phyloP scores from a whole-genome alignment of 2,113 vertebrate species.

The Bufo bufo region DNA sequence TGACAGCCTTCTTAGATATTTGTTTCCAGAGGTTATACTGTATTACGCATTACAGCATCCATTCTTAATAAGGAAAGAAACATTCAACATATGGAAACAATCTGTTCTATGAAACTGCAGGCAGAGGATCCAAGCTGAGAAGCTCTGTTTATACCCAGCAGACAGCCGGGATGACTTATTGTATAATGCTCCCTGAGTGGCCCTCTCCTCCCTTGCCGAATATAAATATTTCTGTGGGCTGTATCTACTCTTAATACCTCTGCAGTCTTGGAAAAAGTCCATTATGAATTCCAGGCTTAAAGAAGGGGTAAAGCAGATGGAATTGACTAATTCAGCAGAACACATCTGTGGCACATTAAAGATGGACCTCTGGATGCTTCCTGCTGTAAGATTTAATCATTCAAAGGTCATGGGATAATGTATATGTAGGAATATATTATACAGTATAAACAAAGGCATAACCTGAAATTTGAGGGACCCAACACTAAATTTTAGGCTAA shows the following conservation, averaged over 20 bases:
- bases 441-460: not conserved
- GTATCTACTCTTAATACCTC: not conserved
- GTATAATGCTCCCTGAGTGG: not conserved
- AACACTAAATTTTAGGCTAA: not conserved
- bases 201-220: not conserved
- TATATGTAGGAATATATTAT: too few relatives aligned
- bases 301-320: conserved; percentile 11
- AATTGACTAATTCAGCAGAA: not conserved
- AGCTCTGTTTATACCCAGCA: conserved; percentile 7
- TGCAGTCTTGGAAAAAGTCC: not conserved
- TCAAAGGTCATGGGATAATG: not conserved
- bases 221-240: conserved; percentile 14
- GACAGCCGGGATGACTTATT: conserved; percentile 22
- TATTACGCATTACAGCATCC: conserved; percentile 11
- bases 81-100: conserved; percentile 7
- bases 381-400: not conserved
- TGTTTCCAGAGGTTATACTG: not conserved
- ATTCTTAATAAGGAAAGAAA: not conserved
- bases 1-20: not conserved
- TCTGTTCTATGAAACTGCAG: not conserved
- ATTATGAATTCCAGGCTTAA: conserved; percentile 11
- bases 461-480: not conserved
- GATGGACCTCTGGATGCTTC: not conserved
- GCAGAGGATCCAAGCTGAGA: not conserved
- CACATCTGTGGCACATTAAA: not conserved